Conservation (phyloP, 2,113 vertebrate genomes). For the Myrmophylax atrothorax region DNA sequence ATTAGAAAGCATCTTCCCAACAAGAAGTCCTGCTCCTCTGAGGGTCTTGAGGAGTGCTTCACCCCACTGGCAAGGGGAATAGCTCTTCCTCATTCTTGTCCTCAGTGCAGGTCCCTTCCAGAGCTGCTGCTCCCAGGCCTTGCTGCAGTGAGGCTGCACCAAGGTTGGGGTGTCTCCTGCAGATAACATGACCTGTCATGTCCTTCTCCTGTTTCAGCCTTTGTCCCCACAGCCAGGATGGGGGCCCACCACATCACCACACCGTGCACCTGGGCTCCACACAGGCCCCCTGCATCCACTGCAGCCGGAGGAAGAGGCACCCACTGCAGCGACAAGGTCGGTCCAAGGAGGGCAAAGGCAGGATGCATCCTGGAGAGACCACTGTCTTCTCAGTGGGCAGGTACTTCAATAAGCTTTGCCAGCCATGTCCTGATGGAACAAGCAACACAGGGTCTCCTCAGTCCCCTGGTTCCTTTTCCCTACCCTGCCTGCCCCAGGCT, state of each 20-base stretch:
- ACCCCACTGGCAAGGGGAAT: neutral
- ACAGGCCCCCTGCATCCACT: conserved; percentile 88
- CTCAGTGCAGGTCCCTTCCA: neutral
- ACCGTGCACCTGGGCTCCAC: conserved; percentile 89
- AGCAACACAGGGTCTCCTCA: neutral
- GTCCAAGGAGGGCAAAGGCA: conserved; percentile 79
- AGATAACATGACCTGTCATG: neutral
- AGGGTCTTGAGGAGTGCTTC: neutral
- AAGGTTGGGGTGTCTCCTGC: neutral
- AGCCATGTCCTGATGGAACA: neutral
- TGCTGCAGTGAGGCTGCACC: neutral
- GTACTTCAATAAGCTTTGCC: conserved; percentile 45
- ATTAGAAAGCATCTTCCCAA: neutral
- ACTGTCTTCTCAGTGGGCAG: conserved; percentile 95
- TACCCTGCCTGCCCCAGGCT: rapidly evolving
- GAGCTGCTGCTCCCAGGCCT: neutral
- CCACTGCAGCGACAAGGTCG: conserved; percentile 80
- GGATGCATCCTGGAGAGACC: conserved; percentile 84
- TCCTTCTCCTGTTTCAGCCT: conserved; percentile 70
- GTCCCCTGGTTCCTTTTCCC: neutral
- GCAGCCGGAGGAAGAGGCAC: conserved; percentile 84
- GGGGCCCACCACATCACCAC: conserved; percentile 87
- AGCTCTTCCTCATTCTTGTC: neutral
- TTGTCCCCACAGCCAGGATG: conserved; percentile 82
- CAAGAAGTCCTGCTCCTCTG: rapidly evolving